A percentile compares a stretch with the other conserved stretches of the same genome.
phyloP scores from a whole-genome alignment of 2,888 invertebrate species.

The Crematogaster levior region DNA sequence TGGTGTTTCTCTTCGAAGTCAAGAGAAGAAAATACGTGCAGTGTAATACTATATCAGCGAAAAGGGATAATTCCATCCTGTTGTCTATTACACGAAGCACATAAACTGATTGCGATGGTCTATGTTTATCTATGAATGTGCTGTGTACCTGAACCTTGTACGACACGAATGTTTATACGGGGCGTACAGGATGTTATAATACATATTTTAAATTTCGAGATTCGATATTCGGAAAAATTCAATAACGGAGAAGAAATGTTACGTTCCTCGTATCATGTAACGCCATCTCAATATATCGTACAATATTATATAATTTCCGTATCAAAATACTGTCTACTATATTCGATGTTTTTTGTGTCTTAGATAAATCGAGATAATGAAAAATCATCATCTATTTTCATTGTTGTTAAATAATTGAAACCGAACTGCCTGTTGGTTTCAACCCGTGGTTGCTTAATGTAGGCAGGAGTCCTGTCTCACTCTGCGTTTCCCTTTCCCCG shows the following conservation, averaged over 20 bases:
- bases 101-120: conserved; percentile 28
- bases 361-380: background rate
- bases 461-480: conserved; percentile 24
- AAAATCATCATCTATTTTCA: conserved; percentile 21
- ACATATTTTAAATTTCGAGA: background rate
- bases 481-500: background rate
- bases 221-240: background rate
- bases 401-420: conserved; percentile 64
- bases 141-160: background rate
- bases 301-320: background rate
- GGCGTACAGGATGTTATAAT: background rate
- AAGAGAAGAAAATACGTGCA: conserved; percentile 43
- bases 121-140: conserved; percentile 8
- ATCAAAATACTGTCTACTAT: background rate
- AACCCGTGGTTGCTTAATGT: background rate
- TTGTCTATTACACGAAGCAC: conserved; percentile 7
- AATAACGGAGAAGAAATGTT: background rate
- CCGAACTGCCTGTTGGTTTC: background rate
- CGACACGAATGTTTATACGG: background rate
- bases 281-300: background rate
- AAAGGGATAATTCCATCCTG: background rate
- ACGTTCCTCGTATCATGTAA: background rate
- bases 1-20: conserved; percentile 42
- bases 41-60: conserved; percentile 21
- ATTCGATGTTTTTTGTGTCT: background rate